These are phyloP conservation scores for Lithosia quadra DNA, from an alignment of 2,888 invertebrate genomes.

Conservation along the genomic window DNA sequence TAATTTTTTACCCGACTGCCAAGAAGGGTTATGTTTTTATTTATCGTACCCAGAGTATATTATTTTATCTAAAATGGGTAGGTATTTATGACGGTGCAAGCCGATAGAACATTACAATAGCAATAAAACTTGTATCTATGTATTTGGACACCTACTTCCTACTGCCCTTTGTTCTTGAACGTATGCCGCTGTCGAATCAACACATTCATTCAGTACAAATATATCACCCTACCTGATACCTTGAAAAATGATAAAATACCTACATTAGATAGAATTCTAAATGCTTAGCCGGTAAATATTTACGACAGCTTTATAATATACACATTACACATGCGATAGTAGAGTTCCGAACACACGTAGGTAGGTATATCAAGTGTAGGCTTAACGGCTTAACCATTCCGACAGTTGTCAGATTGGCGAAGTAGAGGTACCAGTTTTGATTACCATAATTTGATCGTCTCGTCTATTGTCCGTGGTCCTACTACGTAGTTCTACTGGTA, in stretches of 20 bases:
- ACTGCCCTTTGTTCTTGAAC: not conserved
- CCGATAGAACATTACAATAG: not conserved
- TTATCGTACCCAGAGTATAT: too few relatives aligned
- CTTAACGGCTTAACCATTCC: constrained; percentile 1
- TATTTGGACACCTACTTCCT: too few relatives aligned
- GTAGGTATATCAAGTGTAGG: too few relatives aligned
- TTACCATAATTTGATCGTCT: not conserved
- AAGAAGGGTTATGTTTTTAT: too few relatives aligned
- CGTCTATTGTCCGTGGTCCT: too few relatives aligned
- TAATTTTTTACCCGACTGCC: not conserved
- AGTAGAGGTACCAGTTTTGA: not conserved
- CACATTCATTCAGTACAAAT: too few relatives aligned
- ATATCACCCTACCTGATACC: too few relatives aligned
- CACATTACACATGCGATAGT: not conserved
- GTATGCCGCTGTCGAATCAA: not conserved
- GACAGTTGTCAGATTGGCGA: not conserved
- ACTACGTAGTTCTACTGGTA: too few relatives aligned
- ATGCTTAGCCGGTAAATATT: not conserved
- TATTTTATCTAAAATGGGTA: not conserved
- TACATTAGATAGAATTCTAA: not conserved
- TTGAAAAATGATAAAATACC: not conserved
- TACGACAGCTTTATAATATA: not conserved
- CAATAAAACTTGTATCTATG: not conserved
- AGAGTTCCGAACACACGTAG: not conserved
- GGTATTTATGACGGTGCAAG: not conserved